Evolutionary conservation across 2,113 vertebrate species (phyloP), one percentile per base, ranked within the genome.

Genomic region (Sinocyclocheilus rhinocerous): DNA sequence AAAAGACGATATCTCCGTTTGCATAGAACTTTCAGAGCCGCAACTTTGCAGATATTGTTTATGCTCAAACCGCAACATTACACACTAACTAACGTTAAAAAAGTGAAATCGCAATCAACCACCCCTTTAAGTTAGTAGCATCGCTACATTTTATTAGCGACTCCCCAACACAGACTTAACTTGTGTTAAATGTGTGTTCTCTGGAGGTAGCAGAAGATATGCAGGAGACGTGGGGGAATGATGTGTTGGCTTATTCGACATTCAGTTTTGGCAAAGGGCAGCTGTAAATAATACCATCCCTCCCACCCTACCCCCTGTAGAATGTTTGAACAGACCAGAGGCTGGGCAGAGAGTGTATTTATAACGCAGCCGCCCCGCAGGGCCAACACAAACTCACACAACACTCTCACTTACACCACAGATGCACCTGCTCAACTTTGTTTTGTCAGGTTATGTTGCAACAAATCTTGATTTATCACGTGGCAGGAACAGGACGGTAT

Each of bases 241-340:
- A 75, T 59, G 45, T 79, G 85, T 83, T 87, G 73, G 29, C 72
- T 78, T 88, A 86, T 83, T 78, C 84, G 69, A 50, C 61, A 20
- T 86, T 85, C 76, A 76, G 77, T 63, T 84, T 83, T 85, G 82
- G 84, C 78, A 67, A 82, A 70, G 36, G 48, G 59, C 75, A 88
- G 82, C 78, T 80, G 87, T 88, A 90, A 87, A 77, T 87, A 87
- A 88, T 78, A 86, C 85, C 78, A 24, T 42, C 81, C 15, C 63
- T 90, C 72, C 55, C 82, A 85, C 85, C 65, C 72, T 81, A 33
- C 33, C 69, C 82, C 65, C 84, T 76, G 87, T 52, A 85, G 87
- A 88, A 87, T 90, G 87, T 79, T 88, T 87, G 52, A 84, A 84
- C 84, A 75, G 77, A 78, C 78, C 57, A 78, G 61, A 82, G 70